Conservation (phyloP, 2,888 invertebrate genomes). For the Chorisops tibialis region DNA sequence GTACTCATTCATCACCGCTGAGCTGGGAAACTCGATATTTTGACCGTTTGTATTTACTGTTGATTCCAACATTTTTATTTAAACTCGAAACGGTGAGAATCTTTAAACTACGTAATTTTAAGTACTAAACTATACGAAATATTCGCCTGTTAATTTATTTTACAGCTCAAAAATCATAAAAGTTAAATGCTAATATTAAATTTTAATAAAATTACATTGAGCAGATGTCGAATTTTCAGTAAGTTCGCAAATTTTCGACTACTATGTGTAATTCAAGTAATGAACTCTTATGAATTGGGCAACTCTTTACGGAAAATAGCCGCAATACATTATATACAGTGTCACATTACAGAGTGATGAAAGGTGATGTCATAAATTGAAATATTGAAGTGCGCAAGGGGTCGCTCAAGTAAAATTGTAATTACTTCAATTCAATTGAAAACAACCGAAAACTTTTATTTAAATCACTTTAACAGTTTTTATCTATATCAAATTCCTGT, state of each 20-base stretch:
- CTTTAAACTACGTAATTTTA: background rate
- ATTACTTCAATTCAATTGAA: too few species aligned
- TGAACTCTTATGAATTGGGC: slow-evolving; percentile 11
- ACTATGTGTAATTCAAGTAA: slow-evolving; percentile 13
- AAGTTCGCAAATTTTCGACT: slow-evolving; percentile 10
- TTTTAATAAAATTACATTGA: slow-evolving; percentile 13
- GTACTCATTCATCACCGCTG: too few species aligned
- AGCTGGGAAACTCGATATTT: too few species aligned
- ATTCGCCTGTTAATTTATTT: slow-evolving; percentile 6
- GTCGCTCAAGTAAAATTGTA: too few species aligned
- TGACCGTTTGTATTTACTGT: slow-evolving; percentile 2
- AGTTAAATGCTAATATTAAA: background rate
- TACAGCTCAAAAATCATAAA: background rate
- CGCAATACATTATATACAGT: background rate
- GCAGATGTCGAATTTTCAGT: slow-evolving; percentile 14
- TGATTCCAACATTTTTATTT: slow-evolving; percentile 15
- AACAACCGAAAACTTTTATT: too few species aligned
- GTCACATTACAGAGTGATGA: slow-evolving; percentile 12
- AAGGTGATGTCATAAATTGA: slow-evolving; percentile 24
- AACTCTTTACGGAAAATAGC: slow-evolving; percentile 4
- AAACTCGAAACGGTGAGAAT: slow-evolving; percentile 17
- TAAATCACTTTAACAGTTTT: too few species aligned
- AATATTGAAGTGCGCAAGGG: too few species aligned
- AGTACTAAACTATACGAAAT: background rate
- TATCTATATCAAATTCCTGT: too few species aligned